phyloP scores from a whole-genome alignment of 2,797 vertebrate species.

The Micromesistius poutassou region DNA sequence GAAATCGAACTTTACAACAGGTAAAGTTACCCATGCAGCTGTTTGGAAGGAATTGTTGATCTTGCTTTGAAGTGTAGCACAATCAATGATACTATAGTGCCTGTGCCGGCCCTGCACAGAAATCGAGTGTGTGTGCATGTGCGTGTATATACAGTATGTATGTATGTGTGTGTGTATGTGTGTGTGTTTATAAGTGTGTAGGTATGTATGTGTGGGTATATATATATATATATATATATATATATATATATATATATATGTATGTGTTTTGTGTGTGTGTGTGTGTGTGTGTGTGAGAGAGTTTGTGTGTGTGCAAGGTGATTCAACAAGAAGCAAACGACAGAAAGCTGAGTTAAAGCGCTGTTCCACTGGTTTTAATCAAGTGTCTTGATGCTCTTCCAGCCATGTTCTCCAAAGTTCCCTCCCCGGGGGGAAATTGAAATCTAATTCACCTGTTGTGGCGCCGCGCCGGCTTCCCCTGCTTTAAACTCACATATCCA shows the following conservation, averaged over 20 bases:
- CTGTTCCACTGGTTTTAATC: constrained; percentile 5
- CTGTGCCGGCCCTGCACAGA: not conserved
- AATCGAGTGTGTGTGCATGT: not conserved
- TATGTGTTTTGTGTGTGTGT: not conserved
- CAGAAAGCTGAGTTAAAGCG: not conserved
- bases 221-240: too few species aligned
- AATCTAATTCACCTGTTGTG: constrained; percentile 24
- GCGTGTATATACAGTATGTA: not conserved
- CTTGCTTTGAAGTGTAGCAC: constrained; percentile 8
- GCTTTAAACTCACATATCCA: constrained; percentile 8
- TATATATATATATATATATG: too few species aligned
- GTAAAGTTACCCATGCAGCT: constrained; percentile 3
- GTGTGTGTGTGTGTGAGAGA: not conserved
- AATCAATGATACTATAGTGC: not conserved
- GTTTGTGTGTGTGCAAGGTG: not conserved
- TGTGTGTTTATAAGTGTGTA: not conserved
- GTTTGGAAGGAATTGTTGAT: not conserved
- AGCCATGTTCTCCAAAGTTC: not conserved
- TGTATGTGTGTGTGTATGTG: not conserved
- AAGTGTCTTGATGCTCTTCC: constrained; percentile 5
- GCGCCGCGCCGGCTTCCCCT: constrained; percentile 7
- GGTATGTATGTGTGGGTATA: not conserved
- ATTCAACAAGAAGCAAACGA: constrained; percentile 2
- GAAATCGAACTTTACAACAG: not conserved
- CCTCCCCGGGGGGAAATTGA: not conserved